Base-by-base conservation (phyloP, 2,797 vertebrate genomes). In the Taeniopygia guttata region DNA sequence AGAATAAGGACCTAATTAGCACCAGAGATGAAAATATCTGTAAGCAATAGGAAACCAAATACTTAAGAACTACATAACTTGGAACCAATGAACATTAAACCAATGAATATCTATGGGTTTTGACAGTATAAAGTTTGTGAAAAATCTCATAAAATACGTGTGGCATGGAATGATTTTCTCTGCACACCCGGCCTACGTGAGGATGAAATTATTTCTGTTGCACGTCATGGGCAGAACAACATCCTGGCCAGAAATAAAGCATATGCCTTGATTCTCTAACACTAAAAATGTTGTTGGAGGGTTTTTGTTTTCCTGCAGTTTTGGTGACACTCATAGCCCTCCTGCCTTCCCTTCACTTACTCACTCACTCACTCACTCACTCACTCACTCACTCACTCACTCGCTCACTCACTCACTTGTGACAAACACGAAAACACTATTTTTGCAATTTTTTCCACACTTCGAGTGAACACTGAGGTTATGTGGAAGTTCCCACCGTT, bases 151-250 rank as follows among this genome's bases (percentile, higher is more conserved):
- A 36, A 43, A 63, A 25, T 25, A 20, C 4, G 3, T 25, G 5
- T 45, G 75, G 43, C n/a, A 45, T 45, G 16, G 21, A 64, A 43
- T 25, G 26, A 32, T 45, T 45, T 78, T 54, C n/a, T 64, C 27
- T 45, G 49, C 21, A 54, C 16, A 45, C 13, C 16, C 0, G 0
- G 49, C n/a, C 16, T 30, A 45, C 1, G 2, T 20, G 26, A 45
- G 13, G 27, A 36, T 54, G 27, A 45, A 54, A 54, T 54, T 0
- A 25, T 45, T 36, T 78, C 21, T 64, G 38, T 45, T 64, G 26
- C 16, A 54, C 20, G 45, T 45, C 32, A 32, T 56, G 23, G 42
- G 30, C 23, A 46, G 63, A 64, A 32, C 36, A 52, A 34, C 13
- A 34, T 34, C 45, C n/a, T 18, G 26, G 18, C 40, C 21, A 54